These are phyloP conservation scores for Tinamus major DNA, from an alignment of 2,797 vertebrate genomes.

Conservation along the genomic window DNA sequence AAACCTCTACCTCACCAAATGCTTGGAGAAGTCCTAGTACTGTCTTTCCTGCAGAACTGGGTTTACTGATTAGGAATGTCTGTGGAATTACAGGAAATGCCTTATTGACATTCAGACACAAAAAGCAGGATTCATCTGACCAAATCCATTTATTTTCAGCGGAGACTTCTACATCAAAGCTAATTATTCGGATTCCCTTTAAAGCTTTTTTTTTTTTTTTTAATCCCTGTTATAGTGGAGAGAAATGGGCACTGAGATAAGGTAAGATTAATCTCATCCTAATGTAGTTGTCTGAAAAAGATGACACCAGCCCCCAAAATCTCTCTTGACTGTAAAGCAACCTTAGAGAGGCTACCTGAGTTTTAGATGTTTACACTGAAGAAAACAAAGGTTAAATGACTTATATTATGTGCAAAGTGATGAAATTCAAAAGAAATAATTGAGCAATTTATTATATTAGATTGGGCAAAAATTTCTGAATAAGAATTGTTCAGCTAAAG, in stretches of 20 bases:
- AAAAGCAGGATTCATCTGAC: neutral
- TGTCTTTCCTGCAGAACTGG: neutral
- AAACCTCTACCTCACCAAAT: neutral
- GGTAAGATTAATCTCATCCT: neutral
- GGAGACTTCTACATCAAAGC: neutral
- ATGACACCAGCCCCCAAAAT: neutral
- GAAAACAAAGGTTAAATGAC: neutral
- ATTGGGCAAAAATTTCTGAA: neutral
- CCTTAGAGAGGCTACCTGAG: neutral
- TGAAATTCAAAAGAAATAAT: neutral
- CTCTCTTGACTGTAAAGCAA: neutral
- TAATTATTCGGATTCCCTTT: neutral
- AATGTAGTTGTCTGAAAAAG: neutral
- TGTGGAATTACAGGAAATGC: neutral
- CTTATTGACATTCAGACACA: neutral
- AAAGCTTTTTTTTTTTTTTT: neutral
- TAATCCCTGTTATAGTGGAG: neutral
- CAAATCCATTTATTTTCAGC: neutral
- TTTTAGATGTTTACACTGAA: neutral
- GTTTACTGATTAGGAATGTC: neutral
- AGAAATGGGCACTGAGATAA: neutral
- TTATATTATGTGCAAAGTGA: neutral
- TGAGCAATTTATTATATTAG: neutral
- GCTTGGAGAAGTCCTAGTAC: neutral
- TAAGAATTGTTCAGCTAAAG: slow-evolving; percentile 7